Conservation (phyloP, 2,888 invertebrate species). For the Acrobasis suavella region DNA sequence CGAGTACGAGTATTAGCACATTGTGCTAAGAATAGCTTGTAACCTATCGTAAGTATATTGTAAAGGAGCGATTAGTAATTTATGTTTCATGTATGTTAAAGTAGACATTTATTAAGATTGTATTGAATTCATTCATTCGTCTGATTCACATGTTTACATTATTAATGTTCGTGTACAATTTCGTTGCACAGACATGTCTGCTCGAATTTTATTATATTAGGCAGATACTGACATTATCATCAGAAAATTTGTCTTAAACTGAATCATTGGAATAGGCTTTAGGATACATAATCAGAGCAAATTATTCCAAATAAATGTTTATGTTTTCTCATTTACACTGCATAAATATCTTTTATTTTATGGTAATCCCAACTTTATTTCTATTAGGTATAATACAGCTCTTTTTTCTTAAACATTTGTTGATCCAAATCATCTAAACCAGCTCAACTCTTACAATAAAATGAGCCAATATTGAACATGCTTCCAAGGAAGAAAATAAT, state of each 20-base stretch:
- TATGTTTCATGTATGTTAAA: not conserved
- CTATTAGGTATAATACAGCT: not conserved
- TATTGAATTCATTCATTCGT: constrained; percentile 3
- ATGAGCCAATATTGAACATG: constrained; percentile 26
- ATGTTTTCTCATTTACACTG: constrained; percentile 22
- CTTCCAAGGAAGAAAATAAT: constrained; percentile 24
- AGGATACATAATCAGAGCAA: constrained; percentile 29
- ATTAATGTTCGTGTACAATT: constrained; percentile 1
- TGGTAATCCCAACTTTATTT: not conserved
- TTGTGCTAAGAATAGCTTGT: not conserved
- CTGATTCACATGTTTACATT: constrained; percentile 18
- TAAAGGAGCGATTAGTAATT: not conserved
- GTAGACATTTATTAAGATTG: constrained; percentile 12
- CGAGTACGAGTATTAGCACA: not conserved
- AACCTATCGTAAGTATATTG: not conserved
- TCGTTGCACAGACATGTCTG: constrained; percentile 7
- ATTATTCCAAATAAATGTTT: not conserved
- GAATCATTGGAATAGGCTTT: constrained; percentile 39
- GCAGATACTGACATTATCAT: not conserved
- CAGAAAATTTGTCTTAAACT: not conserved
- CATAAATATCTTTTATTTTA: not conserved
- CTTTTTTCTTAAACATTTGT: not conserved
- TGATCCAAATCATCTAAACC: not conserved
- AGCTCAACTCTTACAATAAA: not conserved
- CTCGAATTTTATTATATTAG: not conserved